These are phyloP conservation scores for Channallabes apus DNA, from an alignment of 2,797 vertebrate species.

Conservation along the genomic window DNA sequence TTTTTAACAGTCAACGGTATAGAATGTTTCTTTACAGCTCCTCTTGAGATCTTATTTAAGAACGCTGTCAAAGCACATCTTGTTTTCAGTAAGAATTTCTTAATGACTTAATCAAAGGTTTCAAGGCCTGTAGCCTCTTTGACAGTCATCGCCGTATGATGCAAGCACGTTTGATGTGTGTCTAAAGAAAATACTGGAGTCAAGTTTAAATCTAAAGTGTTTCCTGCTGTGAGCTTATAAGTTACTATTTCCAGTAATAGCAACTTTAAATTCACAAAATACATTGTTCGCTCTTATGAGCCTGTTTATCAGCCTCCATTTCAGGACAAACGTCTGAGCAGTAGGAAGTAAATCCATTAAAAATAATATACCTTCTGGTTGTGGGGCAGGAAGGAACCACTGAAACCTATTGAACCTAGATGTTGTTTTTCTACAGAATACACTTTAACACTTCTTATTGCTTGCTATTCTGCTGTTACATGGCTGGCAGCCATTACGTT, in stretches of 20 bases:
- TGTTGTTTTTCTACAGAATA: not conserved
- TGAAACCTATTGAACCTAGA: not conserved
- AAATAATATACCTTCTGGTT: slow-evolving; percentile 4
- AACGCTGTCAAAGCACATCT: not conserved
- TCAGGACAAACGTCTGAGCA: not conserved
- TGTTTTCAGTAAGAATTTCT: not conserved
- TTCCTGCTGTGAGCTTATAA: not conserved
- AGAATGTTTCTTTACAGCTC: not conserved
- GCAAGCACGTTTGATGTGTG: not conserved
- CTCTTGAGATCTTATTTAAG: not conserved
- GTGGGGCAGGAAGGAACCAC: not conserved
- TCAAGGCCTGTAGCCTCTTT: not conserved
- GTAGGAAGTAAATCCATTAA: not conserved
- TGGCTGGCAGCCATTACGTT: not conserved
- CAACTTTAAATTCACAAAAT: not conserved
- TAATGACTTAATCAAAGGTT: not conserved
- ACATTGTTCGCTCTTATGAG: not conserved
- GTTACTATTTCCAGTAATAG: slow-evolving; percentile 11
- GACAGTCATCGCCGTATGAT: not conserved
- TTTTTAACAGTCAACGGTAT: not conserved
- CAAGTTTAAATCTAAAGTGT: not conserved
- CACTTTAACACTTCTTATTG: slow-evolving; percentile 5
- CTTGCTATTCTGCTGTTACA: slow-evolving; percentile 8
- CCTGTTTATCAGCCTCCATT: not conserved
- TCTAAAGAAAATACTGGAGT: not conserved